phyloP scores from a whole-genome alignment of 2,113 vertebrate genomes.

The Rhineura floridana region DNA sequence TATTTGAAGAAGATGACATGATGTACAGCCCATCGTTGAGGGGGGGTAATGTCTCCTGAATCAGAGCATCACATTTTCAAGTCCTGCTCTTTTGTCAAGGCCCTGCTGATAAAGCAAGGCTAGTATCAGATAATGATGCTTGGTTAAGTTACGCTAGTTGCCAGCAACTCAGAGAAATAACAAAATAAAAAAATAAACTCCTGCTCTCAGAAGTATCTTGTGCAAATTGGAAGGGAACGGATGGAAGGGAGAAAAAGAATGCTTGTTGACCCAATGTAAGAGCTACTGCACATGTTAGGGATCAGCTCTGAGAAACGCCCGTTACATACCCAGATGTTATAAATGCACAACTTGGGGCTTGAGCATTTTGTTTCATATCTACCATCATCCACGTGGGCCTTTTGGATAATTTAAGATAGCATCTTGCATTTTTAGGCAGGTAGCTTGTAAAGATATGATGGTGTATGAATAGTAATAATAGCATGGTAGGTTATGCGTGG shows the following conservation, averaged over 20 bases:
- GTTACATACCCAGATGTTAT: no score
- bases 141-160: no score
- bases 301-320: no score
- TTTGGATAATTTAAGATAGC: neutral
- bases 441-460: neutral
- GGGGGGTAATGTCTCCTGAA: conserved; percentile 8
- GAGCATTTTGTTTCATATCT: neutral
- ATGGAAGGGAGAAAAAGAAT: neutral
- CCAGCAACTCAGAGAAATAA: neutral
- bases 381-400: neutral
- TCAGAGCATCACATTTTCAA: neutral
- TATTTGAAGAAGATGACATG: conserved; percentile 15
- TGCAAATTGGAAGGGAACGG: neutral
- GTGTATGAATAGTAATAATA: neutral
- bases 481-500: no score
- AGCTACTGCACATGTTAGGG: no score
- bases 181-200: neutral
- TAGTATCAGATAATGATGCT: neutral
- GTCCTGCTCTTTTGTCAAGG: neutral
- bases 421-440: neutral
- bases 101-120: conserved; percentile 2
- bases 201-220: neutral
- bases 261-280: neutral
- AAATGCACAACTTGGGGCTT: neutral
- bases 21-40: neutral